Evolutionary conservation across 2,797 vertebrate genomes (phyloP), one percentile per base, ranked within the genome.

Genomic region (Gymnodraco acuticeps): DNA sequence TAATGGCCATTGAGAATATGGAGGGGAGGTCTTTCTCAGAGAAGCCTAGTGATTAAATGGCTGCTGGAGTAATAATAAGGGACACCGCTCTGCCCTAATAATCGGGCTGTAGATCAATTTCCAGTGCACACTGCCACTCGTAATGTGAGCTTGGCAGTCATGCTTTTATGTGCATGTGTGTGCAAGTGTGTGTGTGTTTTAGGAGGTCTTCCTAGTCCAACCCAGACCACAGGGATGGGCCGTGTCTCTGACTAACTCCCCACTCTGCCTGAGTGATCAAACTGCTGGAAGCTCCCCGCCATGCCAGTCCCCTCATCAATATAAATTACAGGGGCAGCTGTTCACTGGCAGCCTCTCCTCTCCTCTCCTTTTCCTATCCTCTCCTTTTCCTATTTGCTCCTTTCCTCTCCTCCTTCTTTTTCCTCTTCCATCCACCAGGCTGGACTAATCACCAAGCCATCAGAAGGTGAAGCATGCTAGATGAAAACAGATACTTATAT

Each of bases 291-390:
- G 90, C 89, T 88, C 86, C 89, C 89, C 31, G 73, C 91, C 85
- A 87, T 87, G 88, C 91, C 88, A 89, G 89, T 91, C 90, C 85
- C 87, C 84, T 94, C 94, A 94, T 95, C 93, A 94, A 94, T 95
- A 95, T 94, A 94, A 94, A 95, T 94, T 94, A 95, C 89, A 93
- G 90, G 86, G 94, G 93, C 93, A 95, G 92, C 92, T 95, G 92
- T 94, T 94, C 91, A 83, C 92, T 94, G 92, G 92, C 93, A 93
- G 82, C 48, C 86, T 75, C 84, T 85, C 74, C 65, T 76, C 4
- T 58, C 52, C 63, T 78, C 47, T 17, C 71, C 48, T 65, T 50
- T 23, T 80, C 56, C 79, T 64, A 78, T 75, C 77, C 10, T 51
- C 10, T 5, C 5, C 3, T 46, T 9, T 15, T 13, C 46, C 46